These are phyloP conservation scores for Lasioglossum pauxillum DNA, from an alignment of 2,888 invertebrate genomes.

Conservation along the genomic window DNA sequence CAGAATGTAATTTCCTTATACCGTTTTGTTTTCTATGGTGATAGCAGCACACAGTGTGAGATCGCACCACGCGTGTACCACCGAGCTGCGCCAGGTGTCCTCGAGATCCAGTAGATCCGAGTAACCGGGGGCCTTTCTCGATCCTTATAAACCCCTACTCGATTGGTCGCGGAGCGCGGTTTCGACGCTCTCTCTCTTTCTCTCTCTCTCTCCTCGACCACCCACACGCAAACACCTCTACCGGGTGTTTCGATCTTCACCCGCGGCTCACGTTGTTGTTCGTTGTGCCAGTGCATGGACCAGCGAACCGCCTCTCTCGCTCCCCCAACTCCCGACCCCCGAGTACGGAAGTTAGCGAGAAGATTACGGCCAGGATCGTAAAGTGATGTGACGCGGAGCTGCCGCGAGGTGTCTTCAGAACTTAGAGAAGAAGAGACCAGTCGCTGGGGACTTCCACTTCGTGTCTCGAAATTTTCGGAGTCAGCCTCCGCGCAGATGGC, in stretches of 20 bases:
- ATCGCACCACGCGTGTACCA: slow-evolving; percentile 47
- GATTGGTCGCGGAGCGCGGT: background rate
- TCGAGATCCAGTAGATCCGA: background rate
- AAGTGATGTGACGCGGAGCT: slow-evolving; percentile 30
- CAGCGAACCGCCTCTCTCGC: background rate
- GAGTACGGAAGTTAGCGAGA: background rate
- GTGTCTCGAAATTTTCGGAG: slow-evolving; percentile 2
- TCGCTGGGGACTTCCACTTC: background rate
- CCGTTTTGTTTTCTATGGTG: background rate
- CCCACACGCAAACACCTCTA: slow-evolving; percentile 1
- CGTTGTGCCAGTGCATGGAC: slow-evolving; percentile 1
- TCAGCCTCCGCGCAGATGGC: background rate
- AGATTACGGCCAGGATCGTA: slow-evolving; percentile 21
- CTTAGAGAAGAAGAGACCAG: slow-evolving; percentile 19
- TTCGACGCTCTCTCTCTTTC: background rate
- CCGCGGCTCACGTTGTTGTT: background rate
- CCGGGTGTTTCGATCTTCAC: slow-evolving; percentile 2
- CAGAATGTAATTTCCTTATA: slow-evolving; percentile 46
- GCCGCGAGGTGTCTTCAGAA: slow-evolving; percentile 36
- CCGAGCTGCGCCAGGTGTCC: slow-evolving; percentile 30
- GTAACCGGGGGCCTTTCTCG: background rate
- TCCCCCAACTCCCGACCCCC: background rate
- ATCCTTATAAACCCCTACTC: slow-evolving; percentile 5
- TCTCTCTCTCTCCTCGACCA: background rate
- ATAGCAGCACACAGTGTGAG: background rate